phyloP scores from a whole-genome alignment of 2,113 vertebrate genomes.

The Halcyon senegalensis region DNA sequence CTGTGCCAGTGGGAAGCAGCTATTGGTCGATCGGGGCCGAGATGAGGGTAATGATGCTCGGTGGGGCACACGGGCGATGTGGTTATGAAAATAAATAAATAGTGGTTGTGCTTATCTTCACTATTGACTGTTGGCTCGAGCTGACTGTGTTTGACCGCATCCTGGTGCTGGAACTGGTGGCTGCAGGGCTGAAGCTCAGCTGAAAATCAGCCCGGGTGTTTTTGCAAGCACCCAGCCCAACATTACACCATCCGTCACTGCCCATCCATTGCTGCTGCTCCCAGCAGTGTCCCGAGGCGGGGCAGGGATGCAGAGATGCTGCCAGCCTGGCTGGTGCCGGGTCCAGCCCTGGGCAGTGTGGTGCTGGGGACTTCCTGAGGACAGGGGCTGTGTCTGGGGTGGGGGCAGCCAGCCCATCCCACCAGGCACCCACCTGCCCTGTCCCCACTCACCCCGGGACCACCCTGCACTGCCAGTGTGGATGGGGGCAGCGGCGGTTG shows the following conservation, averaged over 20 bases:
- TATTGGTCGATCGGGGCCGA: background rate
- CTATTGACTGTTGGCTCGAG: constrained; percentile 45
- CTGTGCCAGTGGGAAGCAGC: background rate
- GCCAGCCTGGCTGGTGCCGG: too few relatives aligned
- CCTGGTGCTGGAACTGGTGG: background rate
- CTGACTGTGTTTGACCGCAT: constrained; percentile 25
- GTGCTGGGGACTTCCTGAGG: background rate
- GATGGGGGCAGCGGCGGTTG: background rate
- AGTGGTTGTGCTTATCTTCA: background rate
- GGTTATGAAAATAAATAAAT: constrained; percentile 56
- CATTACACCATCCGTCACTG: background rate
- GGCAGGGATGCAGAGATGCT: background rate
- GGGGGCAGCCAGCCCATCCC: too few relatives aligned
- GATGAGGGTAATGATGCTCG: background rate
- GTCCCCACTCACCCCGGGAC: background rate
- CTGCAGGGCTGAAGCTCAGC: background rate
- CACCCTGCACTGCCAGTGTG: background rate
- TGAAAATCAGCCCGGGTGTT: background rate
- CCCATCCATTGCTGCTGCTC: background rate
- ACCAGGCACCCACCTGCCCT: background rate
- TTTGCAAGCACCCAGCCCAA: background rate
- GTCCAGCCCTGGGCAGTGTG: too few relatives aligned
- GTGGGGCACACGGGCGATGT: background rate
- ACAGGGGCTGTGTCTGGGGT: background rate
- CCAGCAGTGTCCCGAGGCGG: accelerated